Evolutionary conservation across 2,888 invertebrate species (phyloP), one percentile per base, ranked within the genome.

Genomic region (Drosophila kambysellisi): DNA sequence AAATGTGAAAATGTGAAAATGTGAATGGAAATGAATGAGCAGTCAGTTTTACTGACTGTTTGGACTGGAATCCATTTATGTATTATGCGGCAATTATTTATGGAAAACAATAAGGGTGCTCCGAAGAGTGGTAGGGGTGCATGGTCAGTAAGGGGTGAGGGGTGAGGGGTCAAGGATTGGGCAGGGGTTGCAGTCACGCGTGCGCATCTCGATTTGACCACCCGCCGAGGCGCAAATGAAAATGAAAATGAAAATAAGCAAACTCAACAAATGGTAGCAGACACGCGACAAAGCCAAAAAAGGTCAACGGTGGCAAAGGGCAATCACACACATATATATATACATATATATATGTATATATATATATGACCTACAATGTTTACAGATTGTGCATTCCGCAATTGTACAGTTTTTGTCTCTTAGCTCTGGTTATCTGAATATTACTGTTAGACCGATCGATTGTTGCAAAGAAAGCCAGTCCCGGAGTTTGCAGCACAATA

Each of bases 21-120:
- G 32, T 6, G 32, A 51, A n/a, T 32, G 12, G 32, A 54, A 37
- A 37, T 54, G 54, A 35, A 35, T 29, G 41, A 41, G 30, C 51
- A 57, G 41, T 17, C 39, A 56, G 30, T 11, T 25, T 8, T 15
- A 46, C n/a, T 25, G 39, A 39, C 8, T 57, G 57, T 57, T 57
- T 57, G 30, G 57, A 57, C 57, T 43, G 41, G 7, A 57, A 43
- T 20, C 71, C 57, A 78, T 74, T 79, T 70, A 71, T 63, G 79
- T 74, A 74, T 70, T 77, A 67, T 79, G 67, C 71, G 79, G 66
- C 67, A 70, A 79, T 79, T 75, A 71, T 72, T 61, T 67, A 43
- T 46, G 39, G 54, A 62, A 35, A 63, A 58, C 50, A 48, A 58
- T 52, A 30, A 60, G 39, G 46, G 25, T 50, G 46, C 15, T 25